phyloP scores from a whole-genome alignment of 37 sponge, comb jelly and placozoan species.

The Petrosia ficiformis region DNA sequence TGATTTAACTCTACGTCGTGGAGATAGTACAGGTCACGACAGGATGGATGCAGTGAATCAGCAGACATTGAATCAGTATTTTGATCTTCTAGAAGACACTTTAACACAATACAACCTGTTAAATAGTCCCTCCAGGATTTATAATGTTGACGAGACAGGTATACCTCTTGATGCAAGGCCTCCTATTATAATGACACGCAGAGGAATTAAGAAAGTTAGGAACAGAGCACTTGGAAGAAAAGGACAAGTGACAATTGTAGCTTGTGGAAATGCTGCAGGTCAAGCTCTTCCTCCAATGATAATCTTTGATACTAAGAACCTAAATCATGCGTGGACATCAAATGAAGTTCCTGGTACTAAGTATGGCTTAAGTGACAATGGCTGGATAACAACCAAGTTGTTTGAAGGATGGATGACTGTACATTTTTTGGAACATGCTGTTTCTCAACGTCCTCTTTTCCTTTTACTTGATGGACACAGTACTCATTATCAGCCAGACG shows the following conservation, averaged over 20 bases:
- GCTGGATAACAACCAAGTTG: constrained; percentile 29
- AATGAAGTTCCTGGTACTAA: constrained; percentile 49
- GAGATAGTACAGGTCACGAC: constrained; percentile 32
- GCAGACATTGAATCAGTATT: constrained; percentile 25
- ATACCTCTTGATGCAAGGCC: constrained; percentile 38
- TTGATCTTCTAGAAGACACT: constrained; percentile 11
- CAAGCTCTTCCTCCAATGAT: too few species aligned
- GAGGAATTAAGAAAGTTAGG: too few species aligned
- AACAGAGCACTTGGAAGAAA: constrained; percentile 26
- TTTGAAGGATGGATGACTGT: constrained; percentile 47
- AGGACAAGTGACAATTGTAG: constrained; percentile 51
- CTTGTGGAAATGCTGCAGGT: too few species aligned
- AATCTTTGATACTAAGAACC: constrained; percentile 39
- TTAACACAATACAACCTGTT: constrained; percentile 14
- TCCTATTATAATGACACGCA: constrained; percentile 17
- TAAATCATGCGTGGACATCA: constrained; percentile 33
- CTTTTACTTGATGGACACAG: constrained; percentile 55
- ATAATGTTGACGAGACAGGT: constrained; percentile 43
- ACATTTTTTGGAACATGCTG: constrained; percentile 41
- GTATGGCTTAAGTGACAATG: too few species aligned
- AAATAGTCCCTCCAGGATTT: constrained; percentile 11
- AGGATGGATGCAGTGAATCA: constrained; percentile 46
- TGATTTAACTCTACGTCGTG: constrained; percentile 25
- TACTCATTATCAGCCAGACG: constrained; percentile 51
- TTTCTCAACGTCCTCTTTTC: constrained; percentile 41